These are phyloP conservation scores for Riparia riparia DNA, from an alignment of 2,113 vertebrate genomes.

Conservation along the genomic window DNA sequence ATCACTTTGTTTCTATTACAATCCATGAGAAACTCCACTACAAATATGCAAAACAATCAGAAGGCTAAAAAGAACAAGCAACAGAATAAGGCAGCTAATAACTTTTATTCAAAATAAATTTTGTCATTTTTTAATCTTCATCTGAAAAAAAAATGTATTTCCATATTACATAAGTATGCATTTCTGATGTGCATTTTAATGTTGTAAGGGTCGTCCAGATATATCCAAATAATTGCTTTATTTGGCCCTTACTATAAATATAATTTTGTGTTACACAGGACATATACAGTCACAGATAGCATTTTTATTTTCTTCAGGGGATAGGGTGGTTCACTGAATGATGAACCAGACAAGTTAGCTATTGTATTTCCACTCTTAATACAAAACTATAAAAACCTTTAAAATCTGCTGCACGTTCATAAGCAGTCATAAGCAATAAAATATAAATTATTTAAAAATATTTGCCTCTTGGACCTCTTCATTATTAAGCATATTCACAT, in stretches of 20 bases:
- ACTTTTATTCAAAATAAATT: not conserved
- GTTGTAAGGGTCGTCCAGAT: not conserved
- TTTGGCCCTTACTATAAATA: not conserved
- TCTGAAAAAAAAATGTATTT: not conserved
- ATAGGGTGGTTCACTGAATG: not conserved
- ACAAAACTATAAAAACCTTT: not conserved
- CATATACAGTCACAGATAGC: not conserved
- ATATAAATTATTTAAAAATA: conserved; percentile 1
- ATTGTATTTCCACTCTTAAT: not conserved
- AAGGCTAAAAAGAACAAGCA: too few relatives aligned
- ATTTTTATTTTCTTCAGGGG: not conserved
- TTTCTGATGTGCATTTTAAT: not conserved
- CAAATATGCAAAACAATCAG: too few relatives aligned
- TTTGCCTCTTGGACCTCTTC: not conserved
- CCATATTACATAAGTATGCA: not conserved
- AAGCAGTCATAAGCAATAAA: not conserved
- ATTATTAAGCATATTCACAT: not conserved
- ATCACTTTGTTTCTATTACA: too few relatives aligned
- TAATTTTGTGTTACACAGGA: not conserved
- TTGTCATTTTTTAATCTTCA: not conserved
- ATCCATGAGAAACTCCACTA: too few relatives aligned
- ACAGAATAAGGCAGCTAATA: not conserved
- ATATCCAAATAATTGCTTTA: not conserved
- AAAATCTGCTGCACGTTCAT: not conserved
- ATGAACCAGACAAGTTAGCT: not conserved